phyloP scores from a whole-genome alignment of 2,888 invertebrate genomes.

The Tupiocoris notatus region DNA sequence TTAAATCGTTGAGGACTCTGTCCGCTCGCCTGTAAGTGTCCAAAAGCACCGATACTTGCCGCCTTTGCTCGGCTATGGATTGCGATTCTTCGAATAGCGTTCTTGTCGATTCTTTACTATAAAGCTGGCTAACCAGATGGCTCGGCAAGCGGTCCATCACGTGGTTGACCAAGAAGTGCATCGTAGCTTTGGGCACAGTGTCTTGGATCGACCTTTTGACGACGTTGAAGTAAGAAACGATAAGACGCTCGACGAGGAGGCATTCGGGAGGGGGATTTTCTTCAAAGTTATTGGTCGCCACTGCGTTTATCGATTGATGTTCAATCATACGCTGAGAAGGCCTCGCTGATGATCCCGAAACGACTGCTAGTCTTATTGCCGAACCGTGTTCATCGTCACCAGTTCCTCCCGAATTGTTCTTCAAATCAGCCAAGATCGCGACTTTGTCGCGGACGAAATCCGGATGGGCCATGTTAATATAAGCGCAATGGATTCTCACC shows the following conservation, averaged over 20 bases:
- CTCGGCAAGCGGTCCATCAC: conserved; percentile 64
- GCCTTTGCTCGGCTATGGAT: conserved; percentile 55
- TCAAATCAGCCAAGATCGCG: not conserved
- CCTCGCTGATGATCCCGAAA: not conserved
- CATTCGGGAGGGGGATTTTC: conserved; percentile 31
- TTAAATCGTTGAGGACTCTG: conserved; percentile 40
- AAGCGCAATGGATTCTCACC: conserved; percentile 63
- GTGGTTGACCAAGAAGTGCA: conserved; percentile 66
- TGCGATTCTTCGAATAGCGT: conserved; percentile 62
- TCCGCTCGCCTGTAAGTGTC: conserved; percentile 45
- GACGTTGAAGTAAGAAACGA: conserved; percentile 63
- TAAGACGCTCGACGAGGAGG: conserved; percentile 57
- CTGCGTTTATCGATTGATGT: not conserved
- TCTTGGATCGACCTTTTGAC: conserved; percentile 65
- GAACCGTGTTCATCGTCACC: not conserved
- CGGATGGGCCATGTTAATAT: conserved; percentile 67
- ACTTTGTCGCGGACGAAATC: conserved; percentile 56
- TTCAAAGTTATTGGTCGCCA: not conserved
- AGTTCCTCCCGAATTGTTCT: not conserved
- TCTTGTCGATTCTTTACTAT: conserved; percentile 60
- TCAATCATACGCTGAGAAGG: not conserved
- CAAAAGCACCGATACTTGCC: conserved; percentile 24
- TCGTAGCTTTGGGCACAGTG: conserved; percentile 65
- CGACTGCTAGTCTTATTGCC: not conserved
- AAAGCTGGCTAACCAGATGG: conserved; percentile 63